These are phyloP conservation scores for Triplophysa siluroides DNA, from an alignment of 2,113 vertebrate genomes.

Conservation along the genomic window DNA sequence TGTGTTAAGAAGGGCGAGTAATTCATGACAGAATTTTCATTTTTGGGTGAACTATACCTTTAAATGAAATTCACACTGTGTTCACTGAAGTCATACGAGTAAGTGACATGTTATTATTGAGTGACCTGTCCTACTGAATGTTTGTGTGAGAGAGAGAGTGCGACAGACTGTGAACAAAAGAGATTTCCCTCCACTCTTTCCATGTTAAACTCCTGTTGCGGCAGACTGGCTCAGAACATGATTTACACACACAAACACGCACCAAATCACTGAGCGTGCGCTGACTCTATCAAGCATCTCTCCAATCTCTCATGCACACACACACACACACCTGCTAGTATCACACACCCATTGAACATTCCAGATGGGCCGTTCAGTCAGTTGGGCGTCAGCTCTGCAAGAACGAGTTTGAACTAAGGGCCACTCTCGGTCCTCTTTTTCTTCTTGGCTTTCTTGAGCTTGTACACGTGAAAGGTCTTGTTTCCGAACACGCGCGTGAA, in stretches of 20 bases:
- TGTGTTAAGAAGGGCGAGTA: no score
- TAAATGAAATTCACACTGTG: no score
- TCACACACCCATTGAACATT: constrained; percentile 43
- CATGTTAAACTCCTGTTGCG: constrained; percentile 58
- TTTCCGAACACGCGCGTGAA: constrained; percentile 91
- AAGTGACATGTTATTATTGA: no score
- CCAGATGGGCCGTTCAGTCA: constrained; percentile 41
- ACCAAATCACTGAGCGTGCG: constrained; percentile 24
- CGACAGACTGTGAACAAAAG: constrained; percentile 10
- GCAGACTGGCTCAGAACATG: constrained; percentile 43
- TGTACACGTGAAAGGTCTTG: constrained; percentile 95
- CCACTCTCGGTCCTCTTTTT: constrained; percentile 51
- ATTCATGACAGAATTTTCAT: no score
- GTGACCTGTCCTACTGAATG: not conserved
- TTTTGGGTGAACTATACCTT: no score
- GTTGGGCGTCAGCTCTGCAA: constrained; percentile 30
- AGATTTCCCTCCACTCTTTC: constrained; percentile 39
- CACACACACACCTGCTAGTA: constrained; percentile 26
- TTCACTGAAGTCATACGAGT: no score
- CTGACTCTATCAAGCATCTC: constrained; percentile 43
- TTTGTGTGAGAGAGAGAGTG: constrained; percentile 1
- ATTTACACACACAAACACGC: constrained; percentile 40
- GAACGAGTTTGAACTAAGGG: constrained; percentile 21
- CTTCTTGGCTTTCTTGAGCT: constrained; percentile 76
- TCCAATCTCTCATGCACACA: constrained; percentile 38